Evolutionary conservation across 2,113 vertebrate species (phyloP), one percentile per base, ranked within the genome.

Genomic region (Calidris pygmaea): DNA sequence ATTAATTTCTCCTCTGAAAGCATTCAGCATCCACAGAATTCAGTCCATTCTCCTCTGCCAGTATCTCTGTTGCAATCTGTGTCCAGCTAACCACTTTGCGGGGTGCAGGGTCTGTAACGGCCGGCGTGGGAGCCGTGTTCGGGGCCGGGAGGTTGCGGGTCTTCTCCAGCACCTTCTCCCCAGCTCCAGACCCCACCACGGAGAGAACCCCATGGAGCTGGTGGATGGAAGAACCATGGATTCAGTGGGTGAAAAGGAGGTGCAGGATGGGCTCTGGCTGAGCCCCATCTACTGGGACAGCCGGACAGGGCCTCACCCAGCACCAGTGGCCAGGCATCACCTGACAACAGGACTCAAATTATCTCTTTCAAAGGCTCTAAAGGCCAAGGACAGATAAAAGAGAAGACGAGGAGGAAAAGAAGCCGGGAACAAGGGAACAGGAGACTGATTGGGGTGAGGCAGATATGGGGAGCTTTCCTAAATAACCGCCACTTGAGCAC

Each of bases 71-170:
- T 4, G 3, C 39, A 32, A 11, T 34, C 85, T 71, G 50, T 13
- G 52, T 37, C 58, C 60, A 6, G 1, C 41, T 48, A 18, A 68
- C 22, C 6, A 20, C 29, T 43, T 11, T 24, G 47, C 0, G 2
- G 60, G 78, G 41, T 16, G 43, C 58, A 13, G 24, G 84, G 41
- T 23, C 83, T 0, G 8, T 34, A 43, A 2, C 47, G 2, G 4
- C 8, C 2, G 1, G 18, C 0, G 1, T 5, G 47, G 21, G 67
- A 34, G 80, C 53, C 5, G 8, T 41, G 68, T 39, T 37, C 1
- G 1, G 43, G 12, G n/a, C 26, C 3, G 3, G 52, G 53, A 39
- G n/a, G 32, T 9, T 5, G 47, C 23, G 5, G 2, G 5, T 12
- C 80, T 41, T 29, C 84, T 34, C 53, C 55, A 27, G 55, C 0